Percentiles rank a stretch among this genome's conserved stretches.
phyloP scores from a whole-genome alignment of 64 coral and sea anemone species.

The Orbicella faveolata region DNA sequence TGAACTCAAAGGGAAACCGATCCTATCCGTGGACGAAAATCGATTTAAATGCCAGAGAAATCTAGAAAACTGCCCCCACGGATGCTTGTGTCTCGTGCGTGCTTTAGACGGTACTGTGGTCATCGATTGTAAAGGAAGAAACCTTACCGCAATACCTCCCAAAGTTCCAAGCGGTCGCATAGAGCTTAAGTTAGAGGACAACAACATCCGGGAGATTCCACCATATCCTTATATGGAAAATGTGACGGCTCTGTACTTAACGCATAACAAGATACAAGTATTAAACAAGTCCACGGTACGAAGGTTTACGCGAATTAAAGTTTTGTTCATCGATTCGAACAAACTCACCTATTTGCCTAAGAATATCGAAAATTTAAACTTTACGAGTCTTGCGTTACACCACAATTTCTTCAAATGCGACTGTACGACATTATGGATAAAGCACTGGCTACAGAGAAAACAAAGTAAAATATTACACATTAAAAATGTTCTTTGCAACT shows the following conservation, averaged over 20 bases:
- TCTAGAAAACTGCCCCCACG: conserved; percentile 41
- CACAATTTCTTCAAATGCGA: conserved; percentile 73
- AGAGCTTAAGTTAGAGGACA: conserved; percentile 49
- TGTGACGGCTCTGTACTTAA: conserved; percentile 41
- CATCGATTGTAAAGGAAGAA: conserved; percentile 41
- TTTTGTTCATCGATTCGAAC: conserved; percentile 63
- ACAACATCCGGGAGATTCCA: conserved; percentile 43
- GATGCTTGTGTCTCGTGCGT: conserved; percentile 45
- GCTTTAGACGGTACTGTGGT: conserved; percentile 30
- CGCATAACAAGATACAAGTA: conserved; percentile 37
- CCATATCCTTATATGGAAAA: conserved; percentile 45
- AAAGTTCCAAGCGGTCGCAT: conserved; percentile 32
- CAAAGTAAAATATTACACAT: conserved; percentile 15
- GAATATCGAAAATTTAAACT: conserved; percentile 40
- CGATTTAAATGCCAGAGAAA: conserved; percentile 46
- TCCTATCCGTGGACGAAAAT: conserved; percentile 30
- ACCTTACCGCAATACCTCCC: conserved; percentile 39
- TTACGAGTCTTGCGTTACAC: conserved; percentile 23
- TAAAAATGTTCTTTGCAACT: conserved; percentile 51
- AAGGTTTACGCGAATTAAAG: conserved; percentile 8
- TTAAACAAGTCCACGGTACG: conserved; percentile 38
- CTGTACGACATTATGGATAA: conserved; percentile 64
- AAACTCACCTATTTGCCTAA: conserved; percentile 48
- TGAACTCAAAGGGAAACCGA: conserved; percentile 21
- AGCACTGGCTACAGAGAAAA: conserved; percentile 53